These are phyloP conservation scores for Squalus acanthias DNA, from an alignment of 2,797 vertebrate genomes.

Conservation along the genomic window DNA sequence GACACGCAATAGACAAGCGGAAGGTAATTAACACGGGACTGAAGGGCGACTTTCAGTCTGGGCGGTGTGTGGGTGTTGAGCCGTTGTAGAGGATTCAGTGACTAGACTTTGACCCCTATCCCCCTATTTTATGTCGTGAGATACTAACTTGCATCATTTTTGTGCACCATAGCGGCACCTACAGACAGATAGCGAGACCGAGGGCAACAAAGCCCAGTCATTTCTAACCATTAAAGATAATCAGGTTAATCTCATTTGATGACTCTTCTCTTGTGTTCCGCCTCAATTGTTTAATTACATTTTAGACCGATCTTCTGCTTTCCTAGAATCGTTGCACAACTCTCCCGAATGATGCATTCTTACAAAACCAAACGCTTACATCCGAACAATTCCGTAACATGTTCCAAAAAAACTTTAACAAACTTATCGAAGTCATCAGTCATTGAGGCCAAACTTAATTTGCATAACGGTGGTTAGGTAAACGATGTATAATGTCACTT, in stretches of 20 bases:
- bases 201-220: not conserved
- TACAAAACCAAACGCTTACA: not conserved
- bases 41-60: not conserved
- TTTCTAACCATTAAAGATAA: not conserved
- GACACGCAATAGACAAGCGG: not conserved
- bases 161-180: not conserved
- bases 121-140: not conserved
- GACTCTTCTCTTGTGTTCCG: not conserved
- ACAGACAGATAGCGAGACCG: not conserved
- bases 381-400: not conserved
- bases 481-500: not conserved
- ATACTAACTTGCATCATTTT: not conserved
- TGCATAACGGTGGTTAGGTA: not conserved
- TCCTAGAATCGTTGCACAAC: not conserved
- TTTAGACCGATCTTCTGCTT: not conserved
- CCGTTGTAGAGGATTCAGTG: not conserved
- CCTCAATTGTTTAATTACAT: slow-evolving; percentile 9
- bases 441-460: not conserved
- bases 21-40: not conserved
- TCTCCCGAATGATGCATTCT: not conserved
- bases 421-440: not conserved
- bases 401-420: not conserved
- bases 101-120: not conserved
- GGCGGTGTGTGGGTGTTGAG: too few relatives aligned
- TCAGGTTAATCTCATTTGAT: not conserved